A percentile compares a stretch with the other conserved stretches of the same genome.
Evolutionary conservation across 2,888 invertebrate species (phyloP).

Genomic region (Pterobdella sp.): DNA sequence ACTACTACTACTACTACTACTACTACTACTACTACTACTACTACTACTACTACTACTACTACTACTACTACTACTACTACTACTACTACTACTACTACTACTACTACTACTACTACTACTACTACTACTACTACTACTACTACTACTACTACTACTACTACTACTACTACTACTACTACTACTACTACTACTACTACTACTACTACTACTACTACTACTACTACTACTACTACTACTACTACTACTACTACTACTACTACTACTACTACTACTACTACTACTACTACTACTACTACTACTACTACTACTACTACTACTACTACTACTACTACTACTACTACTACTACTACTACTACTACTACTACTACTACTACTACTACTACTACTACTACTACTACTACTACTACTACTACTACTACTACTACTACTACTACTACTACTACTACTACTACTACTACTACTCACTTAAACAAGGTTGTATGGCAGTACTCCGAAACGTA

Average conservation of each 20-base stretch:
- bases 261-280: conserved; percentile 8
- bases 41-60: conserved; percentile 1
- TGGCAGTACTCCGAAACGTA: no score
- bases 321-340: conserved; percentile 1
- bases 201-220: conserved; percentile 2
- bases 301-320: conserved; percentile 9
- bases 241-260: conserved; percentile 8
- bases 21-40: conserved; percentile 12
- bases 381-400: conserved; percentile 32
- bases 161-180: conserved; percentile 14
- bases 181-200: conserved; percentile 17
- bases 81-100: conserved; percentile 5
- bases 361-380: conserved; percentile 31
- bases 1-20: conserved; percentile 13
- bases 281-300: conserved; percentile 1
- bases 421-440: conserved; percentile 30
- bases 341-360: conserved; percentile 18
- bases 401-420: conserved; percentile 32
- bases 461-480: no score
- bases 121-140: conserved; percentile 9
- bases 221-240: conserved; percentile 3
- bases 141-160: conserved; percentile 11
- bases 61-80: conserved; percentile 7
- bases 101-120: conserved; percentile 14
- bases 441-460: conserved; percentile 31